Evolutionary conservation across 2,888 invertebrate species (phyloP).

Genomic region (Fragum fragum): DNA sequence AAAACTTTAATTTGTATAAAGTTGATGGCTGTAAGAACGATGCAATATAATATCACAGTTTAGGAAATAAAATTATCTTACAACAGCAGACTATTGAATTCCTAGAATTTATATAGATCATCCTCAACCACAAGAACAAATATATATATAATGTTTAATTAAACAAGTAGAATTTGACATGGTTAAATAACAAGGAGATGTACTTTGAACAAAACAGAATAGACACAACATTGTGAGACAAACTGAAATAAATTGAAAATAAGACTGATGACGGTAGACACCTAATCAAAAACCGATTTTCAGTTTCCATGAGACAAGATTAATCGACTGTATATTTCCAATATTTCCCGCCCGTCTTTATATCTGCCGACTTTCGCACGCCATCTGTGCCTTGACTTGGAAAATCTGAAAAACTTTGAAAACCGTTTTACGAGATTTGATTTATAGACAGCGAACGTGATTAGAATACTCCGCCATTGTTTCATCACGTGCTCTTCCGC

Average conservation of each 20-base stretch:
- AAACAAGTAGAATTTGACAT: too few relatives aligned
- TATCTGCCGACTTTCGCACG: background rate
- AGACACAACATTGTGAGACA: background rate
- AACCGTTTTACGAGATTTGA: conserved; percentile 34
- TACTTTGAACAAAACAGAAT: background rate
- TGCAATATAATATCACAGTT: too few relatives aligned
- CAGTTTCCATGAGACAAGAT: conserved; percentile 12
- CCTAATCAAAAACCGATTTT: conserved; percentile 17
- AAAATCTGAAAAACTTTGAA: conserved; percentile 25
- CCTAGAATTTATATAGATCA: too few relatives aligned
- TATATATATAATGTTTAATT: too few relatives aligned
- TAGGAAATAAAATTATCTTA: too few relatives aligned
- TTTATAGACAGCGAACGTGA: conserved; percentile 53
- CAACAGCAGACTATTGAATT: too few relatives aligned
- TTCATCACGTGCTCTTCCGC: conserved; percentile 52
- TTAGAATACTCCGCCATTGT: conserved; percentile 54
- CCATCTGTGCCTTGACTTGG: conserved; percentile 16
- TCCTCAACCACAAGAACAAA: too few relatives aligned
- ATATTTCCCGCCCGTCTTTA: conserved; percentile 4
- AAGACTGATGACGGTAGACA: background rate
- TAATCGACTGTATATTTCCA: conserved; percentile 8
- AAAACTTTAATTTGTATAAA: too few relatives aligned
- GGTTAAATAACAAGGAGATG: too few relatives aligned
- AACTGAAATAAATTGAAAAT: background rate
- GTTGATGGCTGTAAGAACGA: too few relatives aligned